Conservation (phyloP, 2,888 invertebrate species). For the Stenolophus ochropezus region DNA sequence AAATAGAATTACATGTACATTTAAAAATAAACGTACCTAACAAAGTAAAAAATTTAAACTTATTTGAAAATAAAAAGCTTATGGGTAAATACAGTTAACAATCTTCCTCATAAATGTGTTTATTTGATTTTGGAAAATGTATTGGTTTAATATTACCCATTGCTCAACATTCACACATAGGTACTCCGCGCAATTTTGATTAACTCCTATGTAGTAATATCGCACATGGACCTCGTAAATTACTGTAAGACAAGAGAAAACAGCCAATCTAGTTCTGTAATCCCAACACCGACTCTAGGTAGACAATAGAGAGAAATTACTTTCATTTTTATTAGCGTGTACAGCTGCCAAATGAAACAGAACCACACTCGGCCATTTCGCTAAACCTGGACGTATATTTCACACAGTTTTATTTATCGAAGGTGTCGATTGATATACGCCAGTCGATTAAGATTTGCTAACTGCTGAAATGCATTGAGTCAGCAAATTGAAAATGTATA, state of each 20-base stretch:
- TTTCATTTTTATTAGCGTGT: constrained; percentile 40
- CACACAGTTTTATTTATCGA: constrained; percentile 20
- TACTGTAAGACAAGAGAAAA: constrained; percentile 37
- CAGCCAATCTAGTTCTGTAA: constrained; percentile 46
- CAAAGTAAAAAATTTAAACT: too few species aligned
- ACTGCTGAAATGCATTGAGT: constrained; percentile 26
- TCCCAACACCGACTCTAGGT: constrained; percentile 26
- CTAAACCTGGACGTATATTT: constrained; percentile 47
- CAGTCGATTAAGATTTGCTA: constrained; percentile 25
- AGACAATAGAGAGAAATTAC: constrained; percentile 50
- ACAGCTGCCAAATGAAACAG: constrained; percentile 7
- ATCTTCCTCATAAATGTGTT: too few species aligned
- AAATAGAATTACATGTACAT: too few species aligned
- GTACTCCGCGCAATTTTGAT: constrained; percentile 31
- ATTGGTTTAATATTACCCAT: not conserved
- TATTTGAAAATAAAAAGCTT: too few species aligned
- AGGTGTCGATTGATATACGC: constrained; percentile 34
- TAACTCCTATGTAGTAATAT: constrained; percentile 39
- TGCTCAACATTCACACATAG: constrained; percentile 7
- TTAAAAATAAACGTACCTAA: too few species aligned
- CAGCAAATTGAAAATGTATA: constrained; percentile 22
- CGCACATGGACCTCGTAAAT: constrained; percentile 46
- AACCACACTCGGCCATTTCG: not conserved
- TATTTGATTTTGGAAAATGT: not conserved
- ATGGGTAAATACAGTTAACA: too few species aligned